phyloP scores from a whole-genome alignment of 2,797 vertebrate genomes.

The Tarsius wallacei region DNA sequence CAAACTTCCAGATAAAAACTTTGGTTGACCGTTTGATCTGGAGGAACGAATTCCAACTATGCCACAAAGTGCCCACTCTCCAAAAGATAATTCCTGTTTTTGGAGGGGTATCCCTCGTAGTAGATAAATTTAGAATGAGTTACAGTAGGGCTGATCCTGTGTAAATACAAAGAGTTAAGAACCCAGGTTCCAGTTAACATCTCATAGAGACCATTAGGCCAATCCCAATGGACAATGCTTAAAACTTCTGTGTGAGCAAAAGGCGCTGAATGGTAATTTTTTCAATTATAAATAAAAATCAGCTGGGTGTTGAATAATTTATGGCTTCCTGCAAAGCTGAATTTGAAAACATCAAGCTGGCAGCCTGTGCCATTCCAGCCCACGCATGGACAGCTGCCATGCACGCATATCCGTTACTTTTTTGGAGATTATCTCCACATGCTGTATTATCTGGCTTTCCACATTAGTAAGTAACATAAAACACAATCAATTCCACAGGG shows the following conservation, averaged over 20 bases:
- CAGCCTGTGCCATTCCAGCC: constrained; percentile 79
- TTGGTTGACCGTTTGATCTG: too few species aligned
- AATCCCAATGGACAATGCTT: constrained; percentile 11
- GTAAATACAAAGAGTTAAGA: constrained; percentile 56
- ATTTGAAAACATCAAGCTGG: constrained; percentile 86
- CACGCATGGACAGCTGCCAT: constrained; percentile 81
- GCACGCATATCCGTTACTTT: constrained; percentile 76
- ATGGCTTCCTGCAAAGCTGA: constrained; percentile 83
- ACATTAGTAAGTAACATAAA: constrained; percentile 90
- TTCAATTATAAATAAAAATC: constrained; percentile 86
- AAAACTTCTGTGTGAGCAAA: constrained; percentile 50
- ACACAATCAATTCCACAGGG: constrained; percentile 88
- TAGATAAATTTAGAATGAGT: constrained; percentile 23
- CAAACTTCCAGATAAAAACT: too few species aligned
- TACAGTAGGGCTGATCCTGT: constrained; percentile 15
- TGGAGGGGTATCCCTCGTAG: too few species aligned
- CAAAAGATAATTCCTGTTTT: too few species aligned
- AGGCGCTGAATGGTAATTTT: constrained; percentile 73
- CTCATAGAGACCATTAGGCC: not conserved
- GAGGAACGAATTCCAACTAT: too few species aligned
- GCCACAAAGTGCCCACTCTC: too few species aligned
- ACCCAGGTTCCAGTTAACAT: constrained; percentile 34
- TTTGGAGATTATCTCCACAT: constrained; percentile 85
- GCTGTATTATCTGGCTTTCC: constrained; percentile 89
- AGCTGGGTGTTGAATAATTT: constrained; percentile 85